phyloP scores from a whole-genome alignment of 2,888 invertebrate genomes.

The Timandra comae region DNA sequence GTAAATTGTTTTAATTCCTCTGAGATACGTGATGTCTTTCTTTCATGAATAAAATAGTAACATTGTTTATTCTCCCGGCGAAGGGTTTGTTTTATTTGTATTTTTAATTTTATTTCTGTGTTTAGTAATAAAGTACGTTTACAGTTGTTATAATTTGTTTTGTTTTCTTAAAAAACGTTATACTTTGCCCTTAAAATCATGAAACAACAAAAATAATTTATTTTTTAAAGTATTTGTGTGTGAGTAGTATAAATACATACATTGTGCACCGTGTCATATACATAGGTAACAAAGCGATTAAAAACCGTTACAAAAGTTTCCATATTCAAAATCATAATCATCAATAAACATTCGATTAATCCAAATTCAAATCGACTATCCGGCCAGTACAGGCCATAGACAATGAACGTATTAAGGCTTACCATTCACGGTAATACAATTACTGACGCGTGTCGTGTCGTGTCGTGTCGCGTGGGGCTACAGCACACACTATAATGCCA shows the following conservation, averaged over 20 bases:
- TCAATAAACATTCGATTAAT: constrained; percentile 30
- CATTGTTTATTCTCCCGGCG: constrained; percentile 12
- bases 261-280: neutral
- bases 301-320: neutral
- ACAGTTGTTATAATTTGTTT: no score
- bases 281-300: neutral
- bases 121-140: no score
- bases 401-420: constrained; percentile 55
- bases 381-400: constrained; percentile 36
- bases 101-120: neutral
- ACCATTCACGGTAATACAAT: constrained; percentile 53
- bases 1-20: constrained; percentile 54
- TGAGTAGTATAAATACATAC: no score
- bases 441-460: constrained; percentile 53
- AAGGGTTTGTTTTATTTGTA: constrained; percentile 2
- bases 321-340: constrained; percentile 5
- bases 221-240: no score
- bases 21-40: constrained; percentile 33
- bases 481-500: constrained; percentile 55
- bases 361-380: constrained; percentile 9
- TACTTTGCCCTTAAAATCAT: no score
- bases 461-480: constrained; percentile 33
- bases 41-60: constrained; percentile 27
- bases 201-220: no score
- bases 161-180: no score